phyloP scores from a whole-genome alignment of 2,113 vertebrate genomes.

The Pardalotus punctatus region DNA sequence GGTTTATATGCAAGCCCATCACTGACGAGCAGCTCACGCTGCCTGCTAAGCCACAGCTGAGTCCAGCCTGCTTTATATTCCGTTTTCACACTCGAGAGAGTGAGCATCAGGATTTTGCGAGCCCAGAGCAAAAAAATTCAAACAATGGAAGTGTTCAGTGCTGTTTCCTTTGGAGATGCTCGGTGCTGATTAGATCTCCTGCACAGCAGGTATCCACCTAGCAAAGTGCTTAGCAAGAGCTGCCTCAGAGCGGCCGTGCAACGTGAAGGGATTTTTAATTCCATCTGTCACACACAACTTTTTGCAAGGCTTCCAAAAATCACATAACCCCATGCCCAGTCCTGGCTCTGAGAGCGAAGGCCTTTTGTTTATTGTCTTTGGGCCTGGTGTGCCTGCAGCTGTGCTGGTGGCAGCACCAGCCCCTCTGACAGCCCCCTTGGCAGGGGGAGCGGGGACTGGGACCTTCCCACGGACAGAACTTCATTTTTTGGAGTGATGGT shows the following conservation, averaged over 20 bases:
- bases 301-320: constrained; percentile 56
- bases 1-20: not conserved
- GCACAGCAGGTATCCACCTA: constrained; percentile 62
- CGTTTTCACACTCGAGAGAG: not conserved
- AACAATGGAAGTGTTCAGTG: constrained; percentile 43
- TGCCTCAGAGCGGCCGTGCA: not conserved
- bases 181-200: not conserved
- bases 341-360: not conserved
- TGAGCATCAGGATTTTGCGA: not conserved
- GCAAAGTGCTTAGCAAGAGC: constrained; percentile 28
- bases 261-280: constrained; percentile 3
- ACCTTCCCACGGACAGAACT: not conserved
- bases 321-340: constrained; percentile 46
- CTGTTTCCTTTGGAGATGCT: constrained; percentile 61
- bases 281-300: constrained; percentile 21
- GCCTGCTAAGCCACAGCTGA: not conserved
- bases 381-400: constrained; percentile 45
- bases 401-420: constrained; percentile 28
- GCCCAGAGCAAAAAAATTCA: not conserved
- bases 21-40: not conserved
- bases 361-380: constrained; percentile 67
- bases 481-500: fast-evolving
- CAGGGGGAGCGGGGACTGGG: not conserved
- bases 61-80: not conserved
- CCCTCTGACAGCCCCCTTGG: not conserved